These are phyloP conservation scores for Cyclophora punctaria DNA, from an alignment of 2,888 invertebrate genomes.

Conservation along the genomic window DNA sequence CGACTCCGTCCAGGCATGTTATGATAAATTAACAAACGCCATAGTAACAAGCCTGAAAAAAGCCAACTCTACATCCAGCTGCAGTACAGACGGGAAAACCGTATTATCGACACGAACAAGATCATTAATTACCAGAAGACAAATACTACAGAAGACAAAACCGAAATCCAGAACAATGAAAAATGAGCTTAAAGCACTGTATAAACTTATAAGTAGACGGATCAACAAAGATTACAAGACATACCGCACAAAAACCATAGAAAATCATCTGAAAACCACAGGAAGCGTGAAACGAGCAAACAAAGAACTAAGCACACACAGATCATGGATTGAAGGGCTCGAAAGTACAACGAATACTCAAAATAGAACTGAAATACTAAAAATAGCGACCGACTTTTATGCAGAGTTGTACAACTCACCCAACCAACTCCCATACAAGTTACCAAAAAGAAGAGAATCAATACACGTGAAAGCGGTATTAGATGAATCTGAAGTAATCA, in stretches of 20 bases:
- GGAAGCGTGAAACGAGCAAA: slow-evolving; percentile 1
- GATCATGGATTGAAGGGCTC: slow-evolving; percentile 1
- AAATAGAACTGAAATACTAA: not conserved
- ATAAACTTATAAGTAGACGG: not conserved
- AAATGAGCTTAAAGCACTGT: not conserved
- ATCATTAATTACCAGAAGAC: not conserved
- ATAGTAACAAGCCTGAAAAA: too few species aligned
- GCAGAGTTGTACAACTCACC: not conserved
- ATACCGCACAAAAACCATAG: not conserved
- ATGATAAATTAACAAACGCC: too few species aligned
- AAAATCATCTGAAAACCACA: not conserved
- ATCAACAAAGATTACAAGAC: slow-evolving; percentile 1
- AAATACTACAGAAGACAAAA: slow-evolving; percentile 1
- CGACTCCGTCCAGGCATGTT: too few species aligned
- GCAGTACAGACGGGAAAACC: not conserved
- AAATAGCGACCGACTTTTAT: not conserved
- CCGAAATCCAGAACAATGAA: not conserved
- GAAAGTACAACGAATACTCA: not conserved
- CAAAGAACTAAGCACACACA: not conserved
- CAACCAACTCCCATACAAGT: not conserved
- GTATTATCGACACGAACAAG: not conserved
- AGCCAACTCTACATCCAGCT: not conserved
- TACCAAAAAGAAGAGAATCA: too few species aligned
- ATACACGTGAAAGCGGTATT: too few species aligned
- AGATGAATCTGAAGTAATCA: not conserved